phyloP scores from a whole-genome alignment of 2,113 vertebrate species.

The Tapirus terrestris region DNA sequence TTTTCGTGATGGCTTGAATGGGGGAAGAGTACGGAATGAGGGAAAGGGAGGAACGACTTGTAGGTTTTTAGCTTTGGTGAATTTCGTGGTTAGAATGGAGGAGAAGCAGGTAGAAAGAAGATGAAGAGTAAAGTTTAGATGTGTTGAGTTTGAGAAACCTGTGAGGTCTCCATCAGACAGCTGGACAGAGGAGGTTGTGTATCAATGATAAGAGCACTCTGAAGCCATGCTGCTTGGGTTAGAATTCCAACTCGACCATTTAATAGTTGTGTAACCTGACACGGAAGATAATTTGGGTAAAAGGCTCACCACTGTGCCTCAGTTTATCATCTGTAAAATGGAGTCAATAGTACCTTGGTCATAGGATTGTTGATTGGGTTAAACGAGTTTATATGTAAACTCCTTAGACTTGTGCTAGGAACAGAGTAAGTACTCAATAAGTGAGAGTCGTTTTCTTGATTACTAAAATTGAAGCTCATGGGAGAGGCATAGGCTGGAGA shows the following conservation, averaged over 20 bases:
- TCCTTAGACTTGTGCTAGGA: background rate
- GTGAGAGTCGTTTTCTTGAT: background rate
- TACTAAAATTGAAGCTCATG: background rate
- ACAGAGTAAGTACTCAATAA: background rate
- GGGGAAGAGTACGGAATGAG: background rate
- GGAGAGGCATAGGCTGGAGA: background rate
- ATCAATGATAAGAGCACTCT: background rate
- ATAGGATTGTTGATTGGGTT: background rate
- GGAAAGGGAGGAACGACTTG: background rate
- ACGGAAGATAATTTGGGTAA: background rate
- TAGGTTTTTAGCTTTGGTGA: background rate
- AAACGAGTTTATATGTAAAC: slow-evolving; percentile 13
- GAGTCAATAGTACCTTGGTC: background rate
- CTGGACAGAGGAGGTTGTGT: background rate
- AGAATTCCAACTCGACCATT: background rate
- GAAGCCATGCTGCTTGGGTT: background rate
- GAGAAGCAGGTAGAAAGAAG: background rate
- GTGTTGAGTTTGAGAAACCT: slow-evolving; percentile 4
- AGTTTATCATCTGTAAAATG: background rate
- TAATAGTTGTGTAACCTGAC: background rate
- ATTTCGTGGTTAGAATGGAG: background rate
- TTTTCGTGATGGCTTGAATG: background rate
- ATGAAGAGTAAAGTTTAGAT: background rate
- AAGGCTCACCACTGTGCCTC: background rate
- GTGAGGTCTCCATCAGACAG: background rate